Base-by-base conservation (phyloP, 2,888 invertebrate genomes). In the Campaea margaritaria region DNA sequence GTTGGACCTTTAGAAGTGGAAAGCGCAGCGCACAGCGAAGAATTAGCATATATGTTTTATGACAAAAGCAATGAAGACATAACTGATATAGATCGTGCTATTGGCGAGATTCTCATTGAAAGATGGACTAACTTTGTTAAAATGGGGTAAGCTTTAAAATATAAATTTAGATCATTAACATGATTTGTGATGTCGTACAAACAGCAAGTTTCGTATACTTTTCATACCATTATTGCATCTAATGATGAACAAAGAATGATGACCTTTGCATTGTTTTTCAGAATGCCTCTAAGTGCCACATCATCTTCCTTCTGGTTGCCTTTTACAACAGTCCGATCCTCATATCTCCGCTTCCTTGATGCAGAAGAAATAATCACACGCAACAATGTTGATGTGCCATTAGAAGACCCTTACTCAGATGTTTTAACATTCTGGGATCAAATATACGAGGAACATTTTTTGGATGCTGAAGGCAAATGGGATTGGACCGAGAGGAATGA, bases 101-200 rank as follows among this genome's bases (percentile, higher is more conserved):
- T 91, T 39, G 77, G 78, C 36, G 79, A 89, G 9, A 79, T 88
- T 55, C 69, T 91, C 4, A 71, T 88, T 14, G 87, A 90, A 59
- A 79, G 91, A 12, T 91, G 91, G 91, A 86, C 87, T 0, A 89
- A 85, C 58, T 91, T 91, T 69, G 90, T 87, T 21, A 89, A 83
- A 74, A 76, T 72, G 51, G 85, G 87, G 91, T 91, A 72, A 73
- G 83, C 67, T 21, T 16, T n/a, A 38, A 41, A 50, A 53, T 36
- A n/a, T 2, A n/a, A 36, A 11, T 10, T 12, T n/a, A n/a, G 4
- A 3, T 1, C 31, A 31, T 27, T 27, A 2, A 27, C 27, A 27
- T 27, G 27, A 9, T 10, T 31, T 31, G 31, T 9, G 1, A 7
- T 9, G 7, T 31, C 31, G 10, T 9, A 7, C 4, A 31, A 9